phyloP scores from a whole-genome alignment of 2,113 vertebrate species.

The Xiphorhynchus elegans region DNA sequence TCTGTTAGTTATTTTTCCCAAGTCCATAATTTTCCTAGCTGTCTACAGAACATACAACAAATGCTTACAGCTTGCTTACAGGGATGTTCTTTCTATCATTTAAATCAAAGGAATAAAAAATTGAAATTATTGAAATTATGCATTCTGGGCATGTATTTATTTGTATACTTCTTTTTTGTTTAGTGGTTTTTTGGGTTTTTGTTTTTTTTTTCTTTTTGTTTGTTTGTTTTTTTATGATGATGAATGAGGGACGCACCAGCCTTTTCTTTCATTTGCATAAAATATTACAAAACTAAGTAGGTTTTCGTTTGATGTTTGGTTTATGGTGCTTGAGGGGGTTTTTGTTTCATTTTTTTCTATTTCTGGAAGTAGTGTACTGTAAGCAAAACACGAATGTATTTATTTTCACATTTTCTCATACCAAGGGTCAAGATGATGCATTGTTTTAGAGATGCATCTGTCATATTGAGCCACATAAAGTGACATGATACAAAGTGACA shows the following conservation, averaged over 20 bases:
- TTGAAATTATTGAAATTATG: neutral
- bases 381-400: slow-evolving; percentile 43
- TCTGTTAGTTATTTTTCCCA: neutral
- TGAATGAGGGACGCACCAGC: neutral
- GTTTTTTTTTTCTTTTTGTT: too few relatives aligned
- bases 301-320: neutral
- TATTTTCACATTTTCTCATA: slow-evolving; percentile 51
- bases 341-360: accelerated
- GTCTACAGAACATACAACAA: neutral
- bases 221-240: neutral
- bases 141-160: neutral
- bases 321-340: neutral
- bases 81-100: neutral
- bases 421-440: slow-evolving; percentile 2
- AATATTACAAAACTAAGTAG: neutral
- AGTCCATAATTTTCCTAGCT: neutral
- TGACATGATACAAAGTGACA: slow-evolving; percentile 60
- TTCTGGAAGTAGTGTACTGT: neutral
- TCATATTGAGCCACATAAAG: slow-evolving; percentile 42
- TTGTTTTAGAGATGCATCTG: slow-evolving; percentile 52
- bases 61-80: neutral
- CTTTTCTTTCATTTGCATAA: neutral
- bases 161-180: neutral
- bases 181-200: neutral
- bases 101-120: neutral